These are phyloP conservation scores for Enteromius unitaeniatus DNA, from an alignment of 2,797 vertebrate genomes.

Conservation along the genomic window DNA sequence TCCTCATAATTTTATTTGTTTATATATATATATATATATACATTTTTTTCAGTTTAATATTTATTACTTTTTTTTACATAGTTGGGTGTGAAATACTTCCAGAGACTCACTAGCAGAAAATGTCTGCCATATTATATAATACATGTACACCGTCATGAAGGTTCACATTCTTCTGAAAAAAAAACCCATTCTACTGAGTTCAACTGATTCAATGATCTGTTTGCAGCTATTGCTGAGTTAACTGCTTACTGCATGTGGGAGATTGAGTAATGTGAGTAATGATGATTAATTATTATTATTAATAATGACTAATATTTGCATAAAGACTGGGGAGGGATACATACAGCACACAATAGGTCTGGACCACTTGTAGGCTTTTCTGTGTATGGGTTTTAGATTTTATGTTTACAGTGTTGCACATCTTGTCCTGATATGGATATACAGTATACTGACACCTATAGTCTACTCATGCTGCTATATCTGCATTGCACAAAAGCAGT, in stretches of 20 bases:
- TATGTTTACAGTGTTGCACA: neutral
- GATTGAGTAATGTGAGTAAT: neutral
- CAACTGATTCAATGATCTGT: neutral
- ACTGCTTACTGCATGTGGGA: neutral
- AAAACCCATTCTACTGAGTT: neutral
- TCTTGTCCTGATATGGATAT: neutral
- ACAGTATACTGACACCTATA: neutral
- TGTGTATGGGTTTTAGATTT: neutral
- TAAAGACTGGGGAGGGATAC: neutral
- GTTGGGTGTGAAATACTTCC: neutral
- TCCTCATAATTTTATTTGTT: too few species aligned
- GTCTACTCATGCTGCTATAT: neutral
- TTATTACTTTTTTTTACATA: too few species aligned
- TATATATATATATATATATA: too few species aligned
- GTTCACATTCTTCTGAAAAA: neutral
- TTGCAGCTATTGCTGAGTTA: neutral
- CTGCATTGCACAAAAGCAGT: neutral
- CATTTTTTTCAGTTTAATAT: too few species aligned
- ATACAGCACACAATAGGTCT: neutral
- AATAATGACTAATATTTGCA: neutral
- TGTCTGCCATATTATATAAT: neutral
- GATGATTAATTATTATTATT: neutral
- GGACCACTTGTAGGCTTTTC: neutral
- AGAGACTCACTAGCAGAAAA: neutral
- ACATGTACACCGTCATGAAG: neutral